A percentile compares a stretch with the other conserved stretches of the same genome.
Conservation (phyloP, 2,888 invertebrate genomes). For the Pediacus dermestoides region DNA sequence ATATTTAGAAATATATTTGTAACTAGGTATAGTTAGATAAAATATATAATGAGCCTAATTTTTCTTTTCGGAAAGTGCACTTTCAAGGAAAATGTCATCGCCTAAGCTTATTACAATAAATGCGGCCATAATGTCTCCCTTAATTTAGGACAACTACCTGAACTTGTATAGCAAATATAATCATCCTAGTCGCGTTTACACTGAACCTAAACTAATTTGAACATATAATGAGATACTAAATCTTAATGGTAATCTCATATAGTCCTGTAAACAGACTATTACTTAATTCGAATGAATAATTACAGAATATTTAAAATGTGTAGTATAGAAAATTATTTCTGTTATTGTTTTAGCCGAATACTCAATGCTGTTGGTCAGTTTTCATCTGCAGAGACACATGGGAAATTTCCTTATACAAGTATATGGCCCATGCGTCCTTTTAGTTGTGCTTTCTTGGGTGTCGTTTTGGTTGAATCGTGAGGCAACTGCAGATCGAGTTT, state of each 20-base stretch:
- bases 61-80: too few relatives aligned
- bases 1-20: too few relatives aligned
- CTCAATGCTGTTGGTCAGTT: slow-evolving; percentile 70
- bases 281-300: too few relatives aligned
- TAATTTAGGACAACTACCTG: neutral
- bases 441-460: slow-evolving; percentile 85
- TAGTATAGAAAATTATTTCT: too few relatives aligned
- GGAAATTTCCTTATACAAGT: slow-evolving; percentile 86
- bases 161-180: slow-evolving; percentile 1
- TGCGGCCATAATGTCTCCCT: neutral
- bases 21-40: too few relatives aligned
- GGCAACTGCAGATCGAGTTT: slow-evolving; percentile 78
- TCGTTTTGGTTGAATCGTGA: slow-evolving; percentile 83
- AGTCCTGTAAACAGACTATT: too few relatives aligned
- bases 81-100: too few relatives aligned
- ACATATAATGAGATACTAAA: slow-evolving; percentile 9
- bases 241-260: too few relatives aligned
- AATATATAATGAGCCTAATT: too few relatives aligned
- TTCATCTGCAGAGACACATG: slow-evolving; percentile 76
- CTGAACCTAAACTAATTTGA: slow-evolving; percentile 15
- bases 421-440: slow-evolving; percentile 77
- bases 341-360: slow-evolving; percentile 57
- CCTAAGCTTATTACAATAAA: slow-evolving; percentile 4
- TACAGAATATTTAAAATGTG: too few relatives aligned
- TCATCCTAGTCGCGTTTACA: slow-evolving; percentile 9